phyloP scores from a whole-genome alignment of 2,797 vertebrate genomes.

The Parauchenoglanis punctatus region DNA sequence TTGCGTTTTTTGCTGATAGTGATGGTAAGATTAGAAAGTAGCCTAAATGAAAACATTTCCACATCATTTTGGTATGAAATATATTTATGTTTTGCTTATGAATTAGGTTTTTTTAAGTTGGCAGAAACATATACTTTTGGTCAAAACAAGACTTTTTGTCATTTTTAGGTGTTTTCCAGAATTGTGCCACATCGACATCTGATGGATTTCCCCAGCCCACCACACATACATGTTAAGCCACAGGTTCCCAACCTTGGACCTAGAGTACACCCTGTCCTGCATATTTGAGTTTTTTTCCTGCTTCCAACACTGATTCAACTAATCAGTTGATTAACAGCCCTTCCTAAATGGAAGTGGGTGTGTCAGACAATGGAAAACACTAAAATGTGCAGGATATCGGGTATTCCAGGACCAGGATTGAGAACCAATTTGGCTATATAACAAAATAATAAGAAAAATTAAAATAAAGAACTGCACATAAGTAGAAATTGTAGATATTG shows the following conservation, averaged over 20 bases:
- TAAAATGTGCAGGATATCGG: not conserved
- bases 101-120: not conserved
- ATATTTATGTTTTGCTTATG: not conserved
- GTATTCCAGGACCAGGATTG: not conserved
- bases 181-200: not conserved
- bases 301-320: not conserved
- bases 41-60: not conserved
- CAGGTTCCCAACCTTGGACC: too few relatives aligned
- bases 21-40: not conserved
- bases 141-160: not conserved
- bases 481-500: not conserved
- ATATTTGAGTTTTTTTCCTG: not conserved
- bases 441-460: not conserved
- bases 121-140: not conserved
- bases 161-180: not conserved
- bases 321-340: slow-evolving; percentile 1
- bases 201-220: not conserved
- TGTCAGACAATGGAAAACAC: not conserved
- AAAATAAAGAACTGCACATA: not conserved
- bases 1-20: not conserved
- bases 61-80: not conserved
- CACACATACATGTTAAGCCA: not conserved
- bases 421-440: not conserved
- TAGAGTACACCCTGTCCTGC: not conserved
- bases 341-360: not conserved